Conservation (phyloP, 2,888 invertebrate genomes). For the Marronus borbonicus region DNA sequence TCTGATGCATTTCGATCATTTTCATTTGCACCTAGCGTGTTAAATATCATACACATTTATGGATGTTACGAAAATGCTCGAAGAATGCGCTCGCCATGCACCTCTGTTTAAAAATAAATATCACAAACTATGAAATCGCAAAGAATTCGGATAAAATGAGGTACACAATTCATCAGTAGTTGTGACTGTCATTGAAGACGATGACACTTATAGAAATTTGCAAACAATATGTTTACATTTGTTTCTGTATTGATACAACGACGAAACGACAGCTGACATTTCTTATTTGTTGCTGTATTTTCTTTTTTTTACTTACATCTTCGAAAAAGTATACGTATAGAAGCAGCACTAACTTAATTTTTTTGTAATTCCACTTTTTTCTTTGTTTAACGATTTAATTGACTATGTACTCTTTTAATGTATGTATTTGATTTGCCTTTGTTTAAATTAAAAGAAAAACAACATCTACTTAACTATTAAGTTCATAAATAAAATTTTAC, state of each 20-base stretch:
- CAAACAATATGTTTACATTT: slow-evolving; percentile 16
- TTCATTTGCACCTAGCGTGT: background rate
- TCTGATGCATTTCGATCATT: slow-evolving; percentile 3
- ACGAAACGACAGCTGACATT: slow-evolving; percentile 21
- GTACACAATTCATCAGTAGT: slow-evolving; percentile 49
- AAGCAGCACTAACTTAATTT: slow-evolving; percentile 39
- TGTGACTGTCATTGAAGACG: slow-evolving; percentile 19
- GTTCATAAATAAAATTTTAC: slow-evolving; percentile 46
- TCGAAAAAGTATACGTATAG: slow-evolving; percentile 21
- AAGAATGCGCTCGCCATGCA: slow-evolving; percentile 25
- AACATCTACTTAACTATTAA: slow-evolving; percentile 39
- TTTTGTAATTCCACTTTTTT: background rate
- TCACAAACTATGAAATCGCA: slow-evolving; percentile 53
- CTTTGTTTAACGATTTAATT: slow-evolving; percentile 18
- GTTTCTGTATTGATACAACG: slow-evolving; percentile 17
- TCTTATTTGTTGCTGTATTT: slow-evolving; percentile 4
- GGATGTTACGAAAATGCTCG: slow-evolving; percentile 8
- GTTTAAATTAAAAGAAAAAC: slow-evolving; percentile 30
- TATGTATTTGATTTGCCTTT: slow-evolving; percentile 12
- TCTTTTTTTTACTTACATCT: background rate
- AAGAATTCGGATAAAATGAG: slow-evolving; percentile 54
- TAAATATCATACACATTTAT: too few species aligned
- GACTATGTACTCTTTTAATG: slow-evolving; percentile 28
- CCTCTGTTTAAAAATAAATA: slow-evolving; percentile 50
- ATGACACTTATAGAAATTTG: slow-evolving; percentile 26